Evolutionary conservation across 2,888 invertebrate species (phyloP).

Genomic region (Calameuta pallipes): DNA sequence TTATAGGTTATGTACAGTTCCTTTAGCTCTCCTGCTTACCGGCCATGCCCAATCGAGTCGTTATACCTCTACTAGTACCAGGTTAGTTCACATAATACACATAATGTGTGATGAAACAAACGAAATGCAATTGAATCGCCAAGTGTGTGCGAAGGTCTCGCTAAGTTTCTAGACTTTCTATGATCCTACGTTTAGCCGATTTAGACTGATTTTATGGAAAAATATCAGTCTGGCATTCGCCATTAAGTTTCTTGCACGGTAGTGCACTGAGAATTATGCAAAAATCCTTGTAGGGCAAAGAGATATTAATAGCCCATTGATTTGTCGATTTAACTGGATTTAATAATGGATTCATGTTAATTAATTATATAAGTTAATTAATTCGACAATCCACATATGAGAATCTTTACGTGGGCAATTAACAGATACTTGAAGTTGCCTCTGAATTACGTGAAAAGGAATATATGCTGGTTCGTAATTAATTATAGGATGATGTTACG

Average conservation of each 20-base stretch:
- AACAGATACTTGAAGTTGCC: not conserved
- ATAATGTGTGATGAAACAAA: conserved; percentile 1
- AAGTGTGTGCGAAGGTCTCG: conserved; percentile 1
- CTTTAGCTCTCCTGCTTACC: not conserved
- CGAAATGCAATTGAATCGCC: conserved; percentile 4
- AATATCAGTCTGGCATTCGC: not conserved
- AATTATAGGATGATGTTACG: not conserved
- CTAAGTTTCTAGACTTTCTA: conserved; percentile 4
- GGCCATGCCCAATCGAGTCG: too few species aligned
- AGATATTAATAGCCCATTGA: not conserved
- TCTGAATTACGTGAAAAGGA: not conserved
- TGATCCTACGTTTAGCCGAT: not conserved
- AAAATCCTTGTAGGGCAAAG: not conserved
- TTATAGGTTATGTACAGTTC: not conserved
- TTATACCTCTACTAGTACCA: not conserved
- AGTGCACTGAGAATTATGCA: not conserved
- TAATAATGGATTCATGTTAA: not conserved
- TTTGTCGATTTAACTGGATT: not conserved
- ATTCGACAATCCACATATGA: not conserved
- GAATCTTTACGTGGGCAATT: not conserved
- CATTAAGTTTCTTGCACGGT: not conserved
- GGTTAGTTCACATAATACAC: not conserved
- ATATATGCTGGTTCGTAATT: not conserved
- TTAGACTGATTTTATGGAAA: not conserved
- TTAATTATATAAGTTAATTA: not conserved